phyloP scores from a whole-genome alignment of 1,140 invertebrate species.

The Marisa cornuarietis region DNA sequence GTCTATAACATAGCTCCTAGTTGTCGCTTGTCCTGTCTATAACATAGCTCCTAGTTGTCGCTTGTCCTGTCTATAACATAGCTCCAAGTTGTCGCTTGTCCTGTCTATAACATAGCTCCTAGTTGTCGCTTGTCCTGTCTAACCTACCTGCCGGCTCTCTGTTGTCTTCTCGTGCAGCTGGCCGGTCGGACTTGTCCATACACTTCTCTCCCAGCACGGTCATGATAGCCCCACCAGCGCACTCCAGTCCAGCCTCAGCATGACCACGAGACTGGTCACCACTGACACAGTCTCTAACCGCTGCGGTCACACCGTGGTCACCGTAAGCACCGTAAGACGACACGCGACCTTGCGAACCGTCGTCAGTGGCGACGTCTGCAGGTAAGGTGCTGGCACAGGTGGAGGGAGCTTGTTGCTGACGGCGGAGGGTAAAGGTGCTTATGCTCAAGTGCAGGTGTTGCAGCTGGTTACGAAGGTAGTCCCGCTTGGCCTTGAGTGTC shows the following conservation, averaged over 20 bases:
- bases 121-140: too few relatives aligned
- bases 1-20: too few relatives aligned
- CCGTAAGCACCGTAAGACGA: neutral
- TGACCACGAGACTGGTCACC: too few relatives aligned
- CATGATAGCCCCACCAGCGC: neutral
- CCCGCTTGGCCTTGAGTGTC: slow-evolving; percentile 6
- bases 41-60: too few relatives aligned
- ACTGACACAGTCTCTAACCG: too few relatives aligned
- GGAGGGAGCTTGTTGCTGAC: neutral
- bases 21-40: too few relatives aligned
- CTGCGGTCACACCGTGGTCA: neutral
- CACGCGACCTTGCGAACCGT: neutral
- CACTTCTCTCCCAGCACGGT: slow-evolving; percentile 6
- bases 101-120: too few relatives aligned
- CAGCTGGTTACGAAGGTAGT: slow-evolving; percentile 7
- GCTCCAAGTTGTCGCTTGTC: too few relatives aligned
- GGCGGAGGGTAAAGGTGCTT: neutral
- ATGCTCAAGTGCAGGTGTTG: slow-evolving; percentile 12
- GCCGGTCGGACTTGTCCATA: neutral
- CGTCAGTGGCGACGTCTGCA: neutral
- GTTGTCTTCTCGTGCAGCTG: neutral
- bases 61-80: too few relatives aligned
- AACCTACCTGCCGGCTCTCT: too few relatives aligned
- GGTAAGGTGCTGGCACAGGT: neutral
- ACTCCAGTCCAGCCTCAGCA: too few relatives aligned